A percentile compares a stretch with the other conserved stretches of the same genome.
Evolutionary conservation across 2,797 vertebrate genomes (phyloP).

Genomic region (Ataeniobius toweri): DNA sequence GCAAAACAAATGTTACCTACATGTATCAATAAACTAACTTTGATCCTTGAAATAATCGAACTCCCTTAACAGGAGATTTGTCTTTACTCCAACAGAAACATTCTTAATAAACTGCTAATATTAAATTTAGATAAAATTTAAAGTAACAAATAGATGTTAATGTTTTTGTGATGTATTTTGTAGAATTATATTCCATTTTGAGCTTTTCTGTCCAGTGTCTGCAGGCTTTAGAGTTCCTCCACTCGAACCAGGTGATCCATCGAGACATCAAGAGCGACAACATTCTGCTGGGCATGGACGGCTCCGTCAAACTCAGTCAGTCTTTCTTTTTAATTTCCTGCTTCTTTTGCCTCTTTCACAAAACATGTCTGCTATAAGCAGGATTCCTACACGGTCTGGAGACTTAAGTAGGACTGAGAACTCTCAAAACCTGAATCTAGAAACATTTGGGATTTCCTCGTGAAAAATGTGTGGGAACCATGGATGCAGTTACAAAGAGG

Average conservation of each 20-base stretch:
- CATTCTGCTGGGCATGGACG: slow-evolving; percentile 96
- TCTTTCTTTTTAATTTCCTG: background rate
- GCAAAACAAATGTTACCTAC: too few species aligned
- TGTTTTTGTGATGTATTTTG: background rate
- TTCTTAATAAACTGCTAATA: background rate
- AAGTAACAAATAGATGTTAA: background rate
- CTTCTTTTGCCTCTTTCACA: background rate
- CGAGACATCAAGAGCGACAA: slow-evolving; percentile 99
- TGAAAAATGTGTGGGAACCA: too few species aligned
- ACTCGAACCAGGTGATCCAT: slow-evolving; percentile 96
- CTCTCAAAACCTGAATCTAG: too few species aligned
- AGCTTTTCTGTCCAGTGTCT: slow-evolving; percentile 83
- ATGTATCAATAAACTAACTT: too few species aligned
- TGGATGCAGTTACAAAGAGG: too few species aligned
- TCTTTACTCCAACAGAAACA: background rate
- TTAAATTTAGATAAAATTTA: background rate
- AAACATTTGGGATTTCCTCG: too few species aligned
- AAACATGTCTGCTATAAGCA: background rate
- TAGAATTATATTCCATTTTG: background rate
- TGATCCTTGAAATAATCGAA: too few species aligned
- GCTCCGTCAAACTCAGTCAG: slow-evolving; percentile 97
- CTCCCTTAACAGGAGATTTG: too few species aligned
- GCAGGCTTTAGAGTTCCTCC: slow-evolving; percentile 95
- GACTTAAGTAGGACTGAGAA: too few species aligned
- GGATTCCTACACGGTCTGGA: background rate